A percentile compares a stretch with the other conserved stretches of the same genome.
phyloP scores from a whole-genome alignment of 2,113 vertebrate species.

The Pongo abelii region DNA sequence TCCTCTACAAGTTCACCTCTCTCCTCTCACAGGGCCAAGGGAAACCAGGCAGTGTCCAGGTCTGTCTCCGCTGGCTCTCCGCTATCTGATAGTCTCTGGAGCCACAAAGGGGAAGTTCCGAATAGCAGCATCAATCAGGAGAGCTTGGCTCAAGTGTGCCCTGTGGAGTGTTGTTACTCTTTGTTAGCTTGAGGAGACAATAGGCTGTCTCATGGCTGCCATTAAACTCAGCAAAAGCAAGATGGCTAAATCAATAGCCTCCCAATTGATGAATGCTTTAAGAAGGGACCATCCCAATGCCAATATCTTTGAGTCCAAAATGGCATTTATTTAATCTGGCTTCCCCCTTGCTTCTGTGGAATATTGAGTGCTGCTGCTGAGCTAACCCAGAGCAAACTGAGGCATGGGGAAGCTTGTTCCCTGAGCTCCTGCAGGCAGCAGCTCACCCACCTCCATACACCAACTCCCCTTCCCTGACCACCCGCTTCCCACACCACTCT shows the following conservation, averaged over 20 bases:
- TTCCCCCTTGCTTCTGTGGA: not conserved
- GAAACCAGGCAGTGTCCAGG: not conserved
- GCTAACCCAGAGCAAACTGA: not conserved
- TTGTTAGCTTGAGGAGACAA: not conserved
- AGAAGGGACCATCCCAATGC: not conserved
- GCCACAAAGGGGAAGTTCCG: too few relatives aligned
- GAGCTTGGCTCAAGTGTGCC: rapidly evolving
- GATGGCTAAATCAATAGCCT: constrained; percentile 34
- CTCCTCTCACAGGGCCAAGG: not conserved
- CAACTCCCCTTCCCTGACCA: not conserved
- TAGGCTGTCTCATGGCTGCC: not conserved
- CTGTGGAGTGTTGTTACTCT: rapidly evolving
- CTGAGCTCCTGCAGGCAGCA: not conserved
- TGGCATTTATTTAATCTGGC: constrained; percentile 17
- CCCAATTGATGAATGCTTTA: constrained; percentile 10
- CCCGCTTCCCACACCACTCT: not conserved
- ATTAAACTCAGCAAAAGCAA: constrained; percentile 49
- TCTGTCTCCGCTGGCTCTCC: not conserved
- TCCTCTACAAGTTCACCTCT: not conserved
- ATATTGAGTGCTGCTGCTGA: not conserved
- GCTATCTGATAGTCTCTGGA: not conserved
- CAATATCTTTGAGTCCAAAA: constrained; percentile 24
- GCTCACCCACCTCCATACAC: too few relatives aligned
- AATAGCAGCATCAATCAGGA: not conserved
- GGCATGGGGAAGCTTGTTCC: not conserved